Percentiles rank a stretch among this genome's conserved stretches.
phyloP scores from a whole-genome alignment of 2,888 invertebrate genomes.

The Acanthopleura granulata region DNA sequence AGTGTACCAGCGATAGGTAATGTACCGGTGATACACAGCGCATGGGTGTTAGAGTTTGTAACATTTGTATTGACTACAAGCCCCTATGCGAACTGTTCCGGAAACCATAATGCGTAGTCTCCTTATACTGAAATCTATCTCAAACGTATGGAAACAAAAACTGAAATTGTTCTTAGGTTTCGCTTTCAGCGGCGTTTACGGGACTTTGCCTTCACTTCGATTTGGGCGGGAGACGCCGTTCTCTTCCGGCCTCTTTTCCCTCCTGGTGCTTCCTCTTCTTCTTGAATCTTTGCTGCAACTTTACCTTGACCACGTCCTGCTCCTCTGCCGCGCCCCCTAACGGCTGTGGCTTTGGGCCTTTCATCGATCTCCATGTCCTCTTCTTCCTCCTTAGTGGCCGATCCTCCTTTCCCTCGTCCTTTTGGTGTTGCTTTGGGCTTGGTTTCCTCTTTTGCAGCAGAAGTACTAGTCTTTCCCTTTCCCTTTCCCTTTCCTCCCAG shows the following conservation, averaged over 20 bases:
- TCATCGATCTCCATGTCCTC: slow-evolving; percentile 1
- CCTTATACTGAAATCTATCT: too few species aligned
- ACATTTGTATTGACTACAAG: too few species aligned
- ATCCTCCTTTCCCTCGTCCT: background rate
- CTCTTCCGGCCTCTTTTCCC: background rate
- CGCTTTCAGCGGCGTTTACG: too few species aligned
- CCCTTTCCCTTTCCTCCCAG: background rate
- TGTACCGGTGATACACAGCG: too few species aligned
- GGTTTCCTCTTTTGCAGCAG: background rate
- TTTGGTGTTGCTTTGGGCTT: background rate
- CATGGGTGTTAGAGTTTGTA: too few species aligned
- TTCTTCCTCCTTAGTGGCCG: background rate
- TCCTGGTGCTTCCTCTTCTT: background rate
- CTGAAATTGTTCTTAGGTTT: too few species aligned
- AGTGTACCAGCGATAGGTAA: too few species aligned
- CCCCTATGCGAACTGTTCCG: too few species aligned
- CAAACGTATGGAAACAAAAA: too few species aligned
- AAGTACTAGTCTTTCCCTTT: too few species aligned
- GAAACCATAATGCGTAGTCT: too few species aligned
- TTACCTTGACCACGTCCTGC: background rate
- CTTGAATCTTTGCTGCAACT: background rate
- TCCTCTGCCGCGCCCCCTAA: slow-evolving; percentile 12
- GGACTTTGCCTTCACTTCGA: too few species aligned
- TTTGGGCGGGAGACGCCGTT: background rate
- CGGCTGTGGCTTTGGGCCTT: background rate